These are phyloP conservation scores for Phylloscopus trochiloides DNA, from an alignment of 2,113 vertebrate genomes.

Conservation along the genomic window DNA sequence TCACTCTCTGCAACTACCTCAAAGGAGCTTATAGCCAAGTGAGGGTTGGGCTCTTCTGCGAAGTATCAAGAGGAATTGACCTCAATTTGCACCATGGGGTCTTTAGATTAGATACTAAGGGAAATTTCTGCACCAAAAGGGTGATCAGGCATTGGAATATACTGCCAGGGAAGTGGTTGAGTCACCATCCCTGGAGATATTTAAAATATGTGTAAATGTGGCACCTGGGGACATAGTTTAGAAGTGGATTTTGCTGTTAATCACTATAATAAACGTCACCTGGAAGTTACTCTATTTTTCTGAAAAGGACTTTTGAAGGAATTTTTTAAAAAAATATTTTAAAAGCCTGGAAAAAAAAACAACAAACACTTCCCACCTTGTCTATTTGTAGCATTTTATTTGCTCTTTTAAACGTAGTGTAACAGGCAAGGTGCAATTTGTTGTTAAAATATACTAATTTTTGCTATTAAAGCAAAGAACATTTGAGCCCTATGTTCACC, in stretches of 20 bases:
- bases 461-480: background rate
- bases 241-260: background rate
- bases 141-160: background rate
- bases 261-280: background rate
- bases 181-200: background rate
- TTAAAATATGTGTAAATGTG: background rate
- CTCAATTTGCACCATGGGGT: background rate
- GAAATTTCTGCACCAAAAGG: accelerated
- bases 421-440: background rate
- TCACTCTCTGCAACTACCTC: accelerated
- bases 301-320: background rate
- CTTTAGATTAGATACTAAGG: background rate
- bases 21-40: background rate
- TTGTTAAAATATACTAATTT: background rate
- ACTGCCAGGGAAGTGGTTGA: background rate
- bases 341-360: background rate
- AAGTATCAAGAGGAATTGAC: background rate
- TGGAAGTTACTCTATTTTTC: background rate
- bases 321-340: background rate
- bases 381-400: background rate
- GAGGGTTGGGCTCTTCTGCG: background rate
- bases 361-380: background rate
- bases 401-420: background rate
- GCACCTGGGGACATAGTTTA: background rate
- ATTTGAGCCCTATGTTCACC: background rate